Base-by-base conservation (phyloP, 2,888 invertebrate genomes). In the Rotaria sp. region DNA sequence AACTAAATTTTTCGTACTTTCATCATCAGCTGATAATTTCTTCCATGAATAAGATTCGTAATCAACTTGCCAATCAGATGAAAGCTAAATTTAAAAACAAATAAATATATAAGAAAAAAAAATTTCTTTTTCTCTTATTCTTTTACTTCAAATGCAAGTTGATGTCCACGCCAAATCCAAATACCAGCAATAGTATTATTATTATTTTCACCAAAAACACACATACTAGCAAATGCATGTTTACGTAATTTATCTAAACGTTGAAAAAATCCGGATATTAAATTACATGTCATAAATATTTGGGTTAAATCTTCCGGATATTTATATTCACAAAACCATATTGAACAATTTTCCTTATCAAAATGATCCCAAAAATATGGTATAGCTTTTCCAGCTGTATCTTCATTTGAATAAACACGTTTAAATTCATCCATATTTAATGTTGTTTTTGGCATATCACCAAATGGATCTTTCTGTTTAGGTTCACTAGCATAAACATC, bases 321-420 rank as follows among this genome's bases (percentile, higher is more conserved):
- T 92, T 97, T 96, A 93, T 99, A 99, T 93, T 97, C 96, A 85
- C 96, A 94, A 88, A 93, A 94, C 99, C 99, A 99, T 92, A 99
- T 96, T 87, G 97, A 97, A 92, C 96, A 97, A 92, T 96, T 93
- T 91, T 96, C 94, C 15, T 95, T 93, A 92, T 99, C 99, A 90
- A 99, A 98, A 92, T 98, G 95, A 91, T 97, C 94, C 95, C 96
- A 99, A 93, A 99, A 99, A 92, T 96, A 97, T 0, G 97, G 96
- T 90, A 99, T 94, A 87, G 98, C 97, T 90, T 95, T 94, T 18
- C 94, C 92, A 86, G 89, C 88, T 90, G 96, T 96, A 52, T 96
- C 96, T 92, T 99, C 96, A 90, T 99, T 99, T 86, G 97, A 97
- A 92, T 99, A 99, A 89, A 93, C 94, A 88, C 97, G 94, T 92